Conservation (phyloP, 2,797 vertebrate species). For the Hylomyscus alleni region DNA sequence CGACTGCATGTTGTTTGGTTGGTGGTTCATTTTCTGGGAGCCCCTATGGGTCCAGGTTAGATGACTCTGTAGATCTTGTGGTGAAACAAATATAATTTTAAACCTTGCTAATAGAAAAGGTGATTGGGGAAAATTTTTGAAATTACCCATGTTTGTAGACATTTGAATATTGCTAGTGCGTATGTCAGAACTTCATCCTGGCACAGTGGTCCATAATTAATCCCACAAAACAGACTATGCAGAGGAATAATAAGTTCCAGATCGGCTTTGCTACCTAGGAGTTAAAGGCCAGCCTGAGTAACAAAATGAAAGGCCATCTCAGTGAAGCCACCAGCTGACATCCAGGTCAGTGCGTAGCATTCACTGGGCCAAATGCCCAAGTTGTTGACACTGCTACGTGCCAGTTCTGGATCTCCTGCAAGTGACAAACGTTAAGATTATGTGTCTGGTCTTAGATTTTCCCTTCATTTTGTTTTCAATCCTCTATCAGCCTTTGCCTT, state of each 20-base stretch:
- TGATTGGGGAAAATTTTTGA: background rate
- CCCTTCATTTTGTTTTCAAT: background rate
- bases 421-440: background rate
- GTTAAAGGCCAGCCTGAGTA: background rate
- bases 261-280: background rate
- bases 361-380: background rate
- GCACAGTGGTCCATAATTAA: background rate
- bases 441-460: background rate
- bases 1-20: no score
- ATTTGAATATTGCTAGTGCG: background rate
- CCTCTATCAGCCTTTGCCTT: background rate
- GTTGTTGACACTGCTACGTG: background rate
- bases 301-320: background rate
- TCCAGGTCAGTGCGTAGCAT: background rate
- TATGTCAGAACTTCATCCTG: background rate
- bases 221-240: background rate
- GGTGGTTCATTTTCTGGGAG: no score
- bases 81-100: constrained; percentile 37
- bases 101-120: background rate
- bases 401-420: background rate
- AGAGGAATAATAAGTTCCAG: background rate
- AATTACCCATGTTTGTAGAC: background rate
- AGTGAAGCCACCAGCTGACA: background rate
- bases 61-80: no score
- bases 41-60: no score